Evolutionary conservation across 1,140 invertebrate species (phyloP).

Genomic region (Colletes gigas): DNA sequence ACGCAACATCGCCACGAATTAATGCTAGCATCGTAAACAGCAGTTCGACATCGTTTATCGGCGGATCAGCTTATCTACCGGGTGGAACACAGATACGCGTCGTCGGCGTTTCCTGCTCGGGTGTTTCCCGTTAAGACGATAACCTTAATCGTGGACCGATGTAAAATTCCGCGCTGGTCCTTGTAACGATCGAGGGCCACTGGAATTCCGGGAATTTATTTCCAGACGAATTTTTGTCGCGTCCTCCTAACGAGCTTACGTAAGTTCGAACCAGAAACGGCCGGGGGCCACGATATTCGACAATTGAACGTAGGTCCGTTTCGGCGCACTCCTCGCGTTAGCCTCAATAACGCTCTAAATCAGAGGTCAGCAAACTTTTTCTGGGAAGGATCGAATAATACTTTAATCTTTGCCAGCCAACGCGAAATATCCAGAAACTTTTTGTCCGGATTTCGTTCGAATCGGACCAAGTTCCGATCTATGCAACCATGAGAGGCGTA

Average conservation of each 20-base stretch:
- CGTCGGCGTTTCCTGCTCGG: constrained; percentile 59
- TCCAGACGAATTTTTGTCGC: constrained; percentile 4
- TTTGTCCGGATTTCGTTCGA: no score
- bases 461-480: no score
- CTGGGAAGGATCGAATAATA: no score
- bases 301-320: constrained; percentile 66
- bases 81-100: constrained; percentile 63
- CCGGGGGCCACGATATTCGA: constrained; percentile 59
- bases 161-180: constrained; percentile 43
- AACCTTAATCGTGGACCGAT: constrained; percentile 63
- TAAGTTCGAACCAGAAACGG: constrained; percentile 47
- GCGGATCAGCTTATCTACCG: constrained; percentile 67
- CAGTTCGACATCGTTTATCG: constrained; percentile 63
- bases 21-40: constrained; percentile 53
- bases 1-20: constrained; percentile 47
- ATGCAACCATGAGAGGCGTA: no score
- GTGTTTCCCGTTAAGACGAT: constrained; percentile 67
- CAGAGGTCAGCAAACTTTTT: no score
- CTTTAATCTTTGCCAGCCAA: no score
- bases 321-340: constrained; percentile 54
- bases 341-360: constrained; percentile 27
- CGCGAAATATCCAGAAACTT: no score
- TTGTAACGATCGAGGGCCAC: neutral
- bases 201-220: constrained; percentile 37
- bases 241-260: constrained; percentile 49